Evolutionary conservation across 2,888 invertebrate genomes (phyloP).

Genomic region (Drosophila birchii): DNA sequence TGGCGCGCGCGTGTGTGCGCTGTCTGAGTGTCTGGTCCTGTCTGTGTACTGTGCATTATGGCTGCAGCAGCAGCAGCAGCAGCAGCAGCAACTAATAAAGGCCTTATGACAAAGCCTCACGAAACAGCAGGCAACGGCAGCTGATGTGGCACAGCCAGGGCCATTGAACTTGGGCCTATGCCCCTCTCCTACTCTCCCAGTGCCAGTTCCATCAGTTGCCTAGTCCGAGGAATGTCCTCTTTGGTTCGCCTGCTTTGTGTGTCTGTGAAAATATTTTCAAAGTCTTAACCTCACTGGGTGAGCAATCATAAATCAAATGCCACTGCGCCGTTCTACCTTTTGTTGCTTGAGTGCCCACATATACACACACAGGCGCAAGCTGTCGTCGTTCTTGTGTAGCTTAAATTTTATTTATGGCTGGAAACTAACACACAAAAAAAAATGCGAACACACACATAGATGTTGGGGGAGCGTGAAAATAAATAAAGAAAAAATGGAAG

Average conservation of each 20-base stretch:
- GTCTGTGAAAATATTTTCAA: constrained; percentile 79
- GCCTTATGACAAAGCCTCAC: constrained; percentile 56
- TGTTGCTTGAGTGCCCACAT: constrained; percentile 70
- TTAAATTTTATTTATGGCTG: constrained; percentile 79
- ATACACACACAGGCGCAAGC: constrained; percentile 27
- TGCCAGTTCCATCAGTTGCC: constrained; percentile 4
- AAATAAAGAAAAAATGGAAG: constrained; percentile 39
- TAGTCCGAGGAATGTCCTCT: constrained; percentile 33
- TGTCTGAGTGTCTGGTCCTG: constrained; percentile 5
- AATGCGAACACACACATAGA: constrained; percentile 45
- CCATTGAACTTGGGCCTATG: constrained; percentile 49
- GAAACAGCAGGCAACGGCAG: constrained; percentile 35
- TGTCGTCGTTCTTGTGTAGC: constrained; percentile 71
- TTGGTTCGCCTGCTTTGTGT: constrained; percentile 58
- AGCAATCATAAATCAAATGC: constrained; percentile 79
- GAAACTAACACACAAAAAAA: constrained; percentile 41
- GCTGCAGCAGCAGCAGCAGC: not conserved
- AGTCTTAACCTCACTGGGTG: constrained; percentile 78
- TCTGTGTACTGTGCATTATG: constrained; percentile 27
- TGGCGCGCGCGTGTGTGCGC: not conserved
- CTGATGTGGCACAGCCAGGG: constrained; percentile 16
- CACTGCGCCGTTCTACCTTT: constrained; percentile 70
- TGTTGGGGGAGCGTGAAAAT: constrained; percentile 23
- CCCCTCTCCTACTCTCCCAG: constrained; percentile 7
- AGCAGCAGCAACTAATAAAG: constrained; percentile 66